Base-by-base conservation (phyloP, 1,140 invertebrate genomes). In the Drosophila navojoa region DNA sequence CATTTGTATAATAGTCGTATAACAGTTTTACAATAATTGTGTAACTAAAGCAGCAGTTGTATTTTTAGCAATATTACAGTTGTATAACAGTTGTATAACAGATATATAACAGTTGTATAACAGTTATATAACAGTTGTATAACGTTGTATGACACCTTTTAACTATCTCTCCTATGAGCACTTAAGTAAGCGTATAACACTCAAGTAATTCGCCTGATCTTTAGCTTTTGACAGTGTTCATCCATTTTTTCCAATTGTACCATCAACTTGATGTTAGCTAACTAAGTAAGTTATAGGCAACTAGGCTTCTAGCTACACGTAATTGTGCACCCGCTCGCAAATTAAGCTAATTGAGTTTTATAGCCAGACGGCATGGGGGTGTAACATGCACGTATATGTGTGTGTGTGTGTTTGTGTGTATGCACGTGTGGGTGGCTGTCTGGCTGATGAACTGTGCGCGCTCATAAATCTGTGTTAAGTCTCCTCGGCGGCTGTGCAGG, bases 291-390 rank as follows among this genome's bases (percentile, higher is more conserved):
- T 44, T 27, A 67, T 19, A 40, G 15, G 19, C 55, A 45, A 47
- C 25, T 16, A 16, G 27, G 44, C 27, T 61, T 42, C 38, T 53
- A 47, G 10, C 27, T 10, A 42, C 52, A 50, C 52, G 42, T 67
- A 72, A 64, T 64, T 71, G 38, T 50, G 27, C 45, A 45, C 25
- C 60, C 11, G 16, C 45, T 64, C 55, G 77, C 80, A 77, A 86
- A 84, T 84, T 74, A 70, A 54, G 72, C 72, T 77, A 84, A 84
- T 79, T 79, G 68, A 74, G 71, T 74, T 70, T 77, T 75, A 74
- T 76, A 45, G 62, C 54, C 70, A 67, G 69, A 76, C 70, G 60
- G 55, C 60, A 52, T 58, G 71, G 58, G 53, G 53, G 53, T 35
- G 52, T 29, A 52, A 10, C 9, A 4, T 22, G 5, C 11, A 1